Conservation (phyloP, 2,797 vertebrate species). For the Orientallactaga sibirica region DNA sequence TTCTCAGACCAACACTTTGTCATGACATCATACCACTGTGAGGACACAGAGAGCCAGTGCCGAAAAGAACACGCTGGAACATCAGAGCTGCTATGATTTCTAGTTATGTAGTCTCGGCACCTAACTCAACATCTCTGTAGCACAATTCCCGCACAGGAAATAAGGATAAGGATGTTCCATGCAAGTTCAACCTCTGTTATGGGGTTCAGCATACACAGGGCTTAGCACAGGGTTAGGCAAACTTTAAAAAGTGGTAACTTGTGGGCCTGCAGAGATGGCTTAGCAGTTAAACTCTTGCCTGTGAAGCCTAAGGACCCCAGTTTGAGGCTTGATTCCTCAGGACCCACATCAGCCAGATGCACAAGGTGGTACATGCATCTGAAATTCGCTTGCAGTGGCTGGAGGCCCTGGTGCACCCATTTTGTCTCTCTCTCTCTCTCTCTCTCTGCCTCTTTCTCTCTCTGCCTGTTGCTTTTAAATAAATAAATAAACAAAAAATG, state of each 20-base stretch:
- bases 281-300: too few species aligned
- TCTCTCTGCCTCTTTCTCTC: too few species aligned
- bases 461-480: too few species aligned
- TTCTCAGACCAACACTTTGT: background rate
- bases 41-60: accelerated
- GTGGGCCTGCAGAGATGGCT: too few species aligned
- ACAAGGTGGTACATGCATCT: too few species aligned
- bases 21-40: background rate
- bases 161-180: background rate
- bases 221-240: background rate
- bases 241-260: background rate
- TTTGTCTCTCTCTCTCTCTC: too few species aligned
- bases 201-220: background rate
- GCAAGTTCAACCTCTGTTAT: background rate
- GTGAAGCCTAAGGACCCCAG: too few species aligned
- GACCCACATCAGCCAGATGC: too few species aligned
- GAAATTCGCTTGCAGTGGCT: too few species aligned
- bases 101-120: background rate
- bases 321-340: too few species aligned
- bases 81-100: background rate
- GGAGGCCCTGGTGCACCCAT: too few species aligned
- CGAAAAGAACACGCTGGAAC: background rate
- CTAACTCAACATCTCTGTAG: background rate
- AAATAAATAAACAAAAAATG: background rate
- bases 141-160: background rate